Base-by-base conservation (phyloP, 2,797 vertebrate species). In the Xenopus petersii region DNA sequence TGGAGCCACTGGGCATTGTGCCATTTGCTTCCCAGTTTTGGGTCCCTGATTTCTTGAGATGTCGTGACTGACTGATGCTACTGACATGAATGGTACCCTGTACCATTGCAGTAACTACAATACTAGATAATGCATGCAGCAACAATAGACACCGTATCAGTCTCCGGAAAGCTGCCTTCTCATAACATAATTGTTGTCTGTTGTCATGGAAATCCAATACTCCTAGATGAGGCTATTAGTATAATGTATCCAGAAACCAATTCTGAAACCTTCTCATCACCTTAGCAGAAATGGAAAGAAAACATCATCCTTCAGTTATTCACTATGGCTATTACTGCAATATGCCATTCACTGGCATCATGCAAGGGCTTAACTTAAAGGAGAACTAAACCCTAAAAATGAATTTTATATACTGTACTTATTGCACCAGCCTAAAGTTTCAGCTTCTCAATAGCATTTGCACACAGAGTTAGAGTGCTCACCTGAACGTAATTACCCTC, bases 171-270 rank as follows among this genome's bases (percentile, higher is more conserved):
- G 13, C 67, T 36, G 15, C 55, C 30, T 65, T 58, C 46, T 51
- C 69, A 71, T 77, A 15, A 42, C 69, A 71, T 77, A 15, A 24
- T 46, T 48, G 24, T 71, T 13, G 65, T 55, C 58, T 24, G 70
- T 77, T 63, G 70, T 68, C 75, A 72, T 42, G 64, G 75, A n/a
- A 72, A 73, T 64, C 10, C 49, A 68, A 72, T 70, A 64, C 70
- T 26, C 58, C 0, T 3, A 10, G 49, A 51, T 16, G 64, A 62
- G 16, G 58, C 66, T 73, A 77, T 72, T 67, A 72, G 33, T 10
- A 58, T 73, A 77, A 77, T 77, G 70, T 36, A 61, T 60, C 70
- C 49, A 64, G 47, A 47, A 66, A 36, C 12, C 16, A 64, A 60
- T 26, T 48, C 16, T 56, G 17, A 66, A 24, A 49, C 17, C n/a